Conservation (phyloP, 2,113 vertebrate genomes). For the Pyrgilauda ruficollis region DNA sequence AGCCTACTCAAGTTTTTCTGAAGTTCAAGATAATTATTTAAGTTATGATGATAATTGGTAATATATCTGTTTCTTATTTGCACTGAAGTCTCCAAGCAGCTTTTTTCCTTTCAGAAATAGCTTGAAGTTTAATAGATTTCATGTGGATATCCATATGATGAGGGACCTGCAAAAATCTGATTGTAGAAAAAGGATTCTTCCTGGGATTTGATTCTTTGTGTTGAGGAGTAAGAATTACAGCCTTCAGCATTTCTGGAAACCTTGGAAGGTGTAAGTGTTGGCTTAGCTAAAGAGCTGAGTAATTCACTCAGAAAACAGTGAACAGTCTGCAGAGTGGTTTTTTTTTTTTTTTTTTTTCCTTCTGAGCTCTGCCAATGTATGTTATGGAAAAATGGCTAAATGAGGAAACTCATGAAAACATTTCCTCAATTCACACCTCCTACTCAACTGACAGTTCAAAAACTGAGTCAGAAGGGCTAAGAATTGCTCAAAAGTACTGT, state of each 20-base stretch:
- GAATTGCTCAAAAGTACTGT: slow-evolving; percentile 59
- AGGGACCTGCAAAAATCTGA: background rate
- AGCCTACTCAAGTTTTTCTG: background rate
- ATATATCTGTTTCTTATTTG: background rate
- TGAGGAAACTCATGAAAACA: slow-evolving; percentile 61
- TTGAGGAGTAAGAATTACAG: slow-evolving; percentile 17
- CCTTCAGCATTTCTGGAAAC: slow-evolving; percentile 54
- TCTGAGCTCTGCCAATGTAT: slow-evolving; percentile 49
- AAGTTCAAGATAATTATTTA: background rate
- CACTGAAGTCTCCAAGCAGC: background rate
- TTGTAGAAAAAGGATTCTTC: background rate
- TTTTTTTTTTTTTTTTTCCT: background rate
- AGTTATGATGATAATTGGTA: background rate
- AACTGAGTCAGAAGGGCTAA: slow-evolving; percentile 62
- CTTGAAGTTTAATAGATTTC: background rate
- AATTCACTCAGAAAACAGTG: slow-evolving; percentile 50
- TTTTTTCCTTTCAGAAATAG: background rate
- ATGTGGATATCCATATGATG: background rate
- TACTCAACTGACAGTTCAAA: slow-evolving; percentile 63
- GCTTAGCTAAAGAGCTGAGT: slow-evolving; percentile 56
- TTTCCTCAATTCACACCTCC: slow-evolving; percentile 65
- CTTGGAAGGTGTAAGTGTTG: slow-evolving; percentile 10
- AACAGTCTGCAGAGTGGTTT: background rate
- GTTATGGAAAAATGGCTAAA: slow-evolving; percentile 62
- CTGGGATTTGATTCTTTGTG: background rate